These are phyloP conservation scores for Arge pagana DNA, from an alignment of 2,888 invertebrate genomes.

Conservation along the genomic window DNA sequence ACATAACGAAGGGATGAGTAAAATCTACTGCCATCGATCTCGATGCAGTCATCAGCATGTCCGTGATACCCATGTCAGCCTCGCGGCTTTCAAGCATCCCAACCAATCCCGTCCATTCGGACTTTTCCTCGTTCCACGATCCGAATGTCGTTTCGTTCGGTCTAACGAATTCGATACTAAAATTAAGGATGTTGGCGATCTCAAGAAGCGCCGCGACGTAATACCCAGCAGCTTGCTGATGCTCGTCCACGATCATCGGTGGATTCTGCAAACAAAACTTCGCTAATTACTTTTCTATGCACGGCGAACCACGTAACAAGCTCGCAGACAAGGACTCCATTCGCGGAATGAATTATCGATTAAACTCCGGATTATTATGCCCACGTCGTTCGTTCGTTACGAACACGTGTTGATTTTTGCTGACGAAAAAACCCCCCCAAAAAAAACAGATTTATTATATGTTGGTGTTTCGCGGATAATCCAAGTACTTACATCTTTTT, in stretches of 20 bases:
- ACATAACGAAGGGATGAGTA: conserved; percentile 41
- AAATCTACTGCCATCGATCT: conserved; percentile 43
- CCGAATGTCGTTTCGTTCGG: conserved; percentile 33
- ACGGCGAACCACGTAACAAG: no score
- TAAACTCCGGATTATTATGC: no score
- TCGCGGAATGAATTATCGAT: no score
- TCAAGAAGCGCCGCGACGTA: conserved; percentile 38
- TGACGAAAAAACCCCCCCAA: no score
- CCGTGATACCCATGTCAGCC: conserved; percentile 42
- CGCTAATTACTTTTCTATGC: no score
- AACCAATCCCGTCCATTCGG: conserved; percentile 43
- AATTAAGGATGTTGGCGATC: conserved; percentile 40
- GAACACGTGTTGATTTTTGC: no score
- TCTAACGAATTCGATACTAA: conserved; percentile 29
- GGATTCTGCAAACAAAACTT: no score
- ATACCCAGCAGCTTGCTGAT: conserved; percentile 33
- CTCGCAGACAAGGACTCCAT: no score
- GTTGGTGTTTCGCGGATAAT: no score
- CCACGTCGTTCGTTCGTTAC: no score
- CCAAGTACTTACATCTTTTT: no score
- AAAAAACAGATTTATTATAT: no score
- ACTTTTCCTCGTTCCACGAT: conserved; percentile 27
- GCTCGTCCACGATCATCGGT: conserved; percentile 11
- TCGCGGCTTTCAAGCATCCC: conserved; percentile 31
- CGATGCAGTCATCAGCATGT: conserved; percentile 38